Conservation (phyloP, 2,888 invertebrate species). For the Meliscaeva auricollis region DNA sequence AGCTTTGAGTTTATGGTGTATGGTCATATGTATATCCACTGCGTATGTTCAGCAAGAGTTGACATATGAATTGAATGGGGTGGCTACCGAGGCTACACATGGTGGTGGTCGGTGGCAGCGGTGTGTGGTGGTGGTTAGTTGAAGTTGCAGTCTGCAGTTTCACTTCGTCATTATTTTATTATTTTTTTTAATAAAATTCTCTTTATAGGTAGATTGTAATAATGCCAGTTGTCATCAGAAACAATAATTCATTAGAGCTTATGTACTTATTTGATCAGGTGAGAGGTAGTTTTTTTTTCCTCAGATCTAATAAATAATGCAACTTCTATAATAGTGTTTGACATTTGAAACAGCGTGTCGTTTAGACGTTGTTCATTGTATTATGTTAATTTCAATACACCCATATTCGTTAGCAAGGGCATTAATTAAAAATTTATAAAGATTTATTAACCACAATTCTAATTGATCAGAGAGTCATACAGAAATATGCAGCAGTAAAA, state of each 20-base stretch:
- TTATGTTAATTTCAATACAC: constrained; percentile 37
- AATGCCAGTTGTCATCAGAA: constrained; percentile 11
- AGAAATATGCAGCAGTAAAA: constrained; percentile 44
- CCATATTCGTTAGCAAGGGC: constrained; percentile 49
- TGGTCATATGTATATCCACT: background rate
- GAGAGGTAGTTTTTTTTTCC: constrained; percentile 39
- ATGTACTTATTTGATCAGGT: constrained; percentile 60
- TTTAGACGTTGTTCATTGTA: constrained; percentile 30
- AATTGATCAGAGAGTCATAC: constrained; percentile 32
- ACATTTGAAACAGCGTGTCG: constrained; percentile 50
- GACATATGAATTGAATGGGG: constrained; percentile 32
- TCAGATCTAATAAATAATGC: constrained; percentile 46
- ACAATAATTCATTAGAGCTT: constrained; percentile 49
- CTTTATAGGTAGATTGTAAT: constrained; percentile 12
- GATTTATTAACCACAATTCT: constrained; percentile 55
- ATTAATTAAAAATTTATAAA: constrained; percentile 62
- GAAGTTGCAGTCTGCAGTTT: constrained; percentile 34
- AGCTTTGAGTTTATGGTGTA: background rate
- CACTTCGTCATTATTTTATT: constrained; percentile 33
- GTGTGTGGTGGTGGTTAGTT: background rate
- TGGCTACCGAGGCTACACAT: background rate
- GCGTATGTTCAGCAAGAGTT: constrained; percentile 47
- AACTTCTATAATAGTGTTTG: constrained; percentile 40
- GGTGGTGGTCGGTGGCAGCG: background rate
- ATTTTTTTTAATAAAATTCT: constrained; percentile 42